phyloP scores from a whole-genome alignment of 1,140 invertebrate species.

The Apis dorsata region DNA sequence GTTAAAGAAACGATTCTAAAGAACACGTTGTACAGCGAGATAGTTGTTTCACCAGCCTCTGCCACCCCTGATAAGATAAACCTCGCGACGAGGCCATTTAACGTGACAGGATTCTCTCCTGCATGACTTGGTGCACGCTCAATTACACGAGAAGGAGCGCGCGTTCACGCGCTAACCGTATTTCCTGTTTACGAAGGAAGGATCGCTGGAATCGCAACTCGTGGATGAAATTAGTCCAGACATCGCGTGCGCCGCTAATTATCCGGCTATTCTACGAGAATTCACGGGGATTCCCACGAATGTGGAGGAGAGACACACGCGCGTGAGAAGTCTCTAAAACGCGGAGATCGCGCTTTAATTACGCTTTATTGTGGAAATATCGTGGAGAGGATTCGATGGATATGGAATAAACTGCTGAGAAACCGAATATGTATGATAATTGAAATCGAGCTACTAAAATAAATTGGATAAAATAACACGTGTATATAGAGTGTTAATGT shows the following conservation, averaged over 20 bases:
- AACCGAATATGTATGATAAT: neutral
- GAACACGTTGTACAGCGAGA: slow-evolving; percentile 66
- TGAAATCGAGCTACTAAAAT: too few relatives aligned
- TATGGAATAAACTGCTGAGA: neutral
- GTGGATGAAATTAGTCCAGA: neutral
- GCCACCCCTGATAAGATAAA: slow-evolving; percentile 69
- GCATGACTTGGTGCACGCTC: neutral
- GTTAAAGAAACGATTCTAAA: slow-evolving; percentile 67
- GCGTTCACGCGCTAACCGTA: slow-evolving; percentile 33
- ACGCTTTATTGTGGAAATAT: neutral
- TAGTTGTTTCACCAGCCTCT: slow-evolving; percentile 54
- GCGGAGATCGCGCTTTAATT: slow-evolving; percentile 32
- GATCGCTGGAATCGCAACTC: slow-evolving; percentile 33
- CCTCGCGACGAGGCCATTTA: slow-evolving; percentile 31
- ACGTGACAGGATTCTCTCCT: slow-evolving; percentile 2
- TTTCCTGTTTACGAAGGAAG: slow-evolving; percentile 40
- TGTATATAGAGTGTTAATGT: too few relatives aligned
- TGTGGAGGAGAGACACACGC: slow-evolving; percentile 2
- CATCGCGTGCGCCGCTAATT: slow-evolving; percentile 28
- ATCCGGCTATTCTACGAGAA: neutral
- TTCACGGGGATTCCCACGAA: slow-evolving; percentile 23
- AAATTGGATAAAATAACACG: too few relatives aligned
- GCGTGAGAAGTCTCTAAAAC: slow-evolving; percentile 22
- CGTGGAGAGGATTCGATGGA: too few relatives aligned
- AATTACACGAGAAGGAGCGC: slow-evolving; percentile 42